A percentile compares a stretch with the other conserved stretches of the same genome.
phyloP scores from a whole-genome alignment of 2,888 invertebrate species.

The Meteorus cinctellus region DNA sequence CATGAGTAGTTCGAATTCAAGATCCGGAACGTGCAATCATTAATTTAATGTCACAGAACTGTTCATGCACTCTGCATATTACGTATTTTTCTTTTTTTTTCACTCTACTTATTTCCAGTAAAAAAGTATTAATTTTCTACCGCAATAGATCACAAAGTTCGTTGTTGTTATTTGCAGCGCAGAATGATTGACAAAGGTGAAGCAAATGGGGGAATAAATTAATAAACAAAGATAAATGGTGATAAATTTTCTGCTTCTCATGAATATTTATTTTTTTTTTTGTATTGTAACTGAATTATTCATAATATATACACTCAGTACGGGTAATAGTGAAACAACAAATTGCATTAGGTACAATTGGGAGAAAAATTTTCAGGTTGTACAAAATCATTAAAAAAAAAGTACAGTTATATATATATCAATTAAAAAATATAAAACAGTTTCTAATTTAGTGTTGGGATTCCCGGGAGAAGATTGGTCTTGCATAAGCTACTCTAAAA shows the following conservation, averaged over 20 bases:
- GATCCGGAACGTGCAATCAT: too few species aligned
- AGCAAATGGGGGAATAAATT: not conserved
- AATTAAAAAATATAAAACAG: slow-evolving; percentile 9
- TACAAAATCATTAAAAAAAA: slow-evolving; percentile 27
- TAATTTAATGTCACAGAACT: not conserved
- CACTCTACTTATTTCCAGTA: not conserved
- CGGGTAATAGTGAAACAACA: slow-evolving; percentile 52
- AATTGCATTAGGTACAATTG: slow-evolving; percentile 41
- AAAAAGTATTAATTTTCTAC: too few species aligned
- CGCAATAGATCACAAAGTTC: too few species aligned
- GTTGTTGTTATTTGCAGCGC: too few species aligned
- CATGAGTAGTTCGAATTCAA: too few species aligned
- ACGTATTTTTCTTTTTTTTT: not conserved
- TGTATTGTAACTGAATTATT: slow-evolving; percentile 64
- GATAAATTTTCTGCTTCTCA: not conserved
- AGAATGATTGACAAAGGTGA: not conserved
- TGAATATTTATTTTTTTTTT: not conserved
- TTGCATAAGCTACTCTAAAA: slow-evolving; percentile 51
- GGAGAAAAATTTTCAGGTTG: slow-evolving; percentile 34
- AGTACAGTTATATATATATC: slow-evolving; percentile 23
- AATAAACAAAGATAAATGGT: not conserved
- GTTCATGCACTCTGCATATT: not conserved
- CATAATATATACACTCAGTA: slow-evolving; percentile 68
- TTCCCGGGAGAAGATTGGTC: slow-evolving; percentile 28
- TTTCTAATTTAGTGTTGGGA: slow-evolving; percentile 27